These are phyloP conservation scores for Periparus ater DNA, from an alignment of 2,797 vertebrate genomes.

Conservation along the genomic window DNA sequence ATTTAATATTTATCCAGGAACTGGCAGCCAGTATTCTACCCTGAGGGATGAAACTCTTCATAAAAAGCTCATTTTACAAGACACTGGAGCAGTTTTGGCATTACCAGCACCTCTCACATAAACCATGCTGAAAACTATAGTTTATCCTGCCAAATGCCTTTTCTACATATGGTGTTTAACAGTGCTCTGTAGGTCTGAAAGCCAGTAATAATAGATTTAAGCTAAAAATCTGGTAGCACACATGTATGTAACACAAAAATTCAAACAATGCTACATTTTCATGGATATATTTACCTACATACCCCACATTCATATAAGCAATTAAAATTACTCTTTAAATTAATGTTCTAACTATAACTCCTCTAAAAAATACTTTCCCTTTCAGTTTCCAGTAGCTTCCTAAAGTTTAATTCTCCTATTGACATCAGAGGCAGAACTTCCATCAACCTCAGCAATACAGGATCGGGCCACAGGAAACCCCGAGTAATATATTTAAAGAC, in stretches of 20 bases:
- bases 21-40: conserved; percentile 11
- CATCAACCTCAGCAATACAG: background rate
- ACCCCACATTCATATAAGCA: background rate
- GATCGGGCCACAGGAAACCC: background rate
- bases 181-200: conserved; percentile 18
- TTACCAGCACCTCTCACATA: conserved; percentile 35
- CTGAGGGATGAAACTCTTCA: background rate
- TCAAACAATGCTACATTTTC: background rate
- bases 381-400: background rate
- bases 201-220: conserved; percentile 27
- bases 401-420: background rate
- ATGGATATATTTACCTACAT: background rate
- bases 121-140: conserved; percentile 22
- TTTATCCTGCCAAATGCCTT: conserved; percentile 49
- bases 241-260: background rate
- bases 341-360: background rate
- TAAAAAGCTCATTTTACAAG: conserved; percentile 46
- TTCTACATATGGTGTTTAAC: conserved; percentile 27
- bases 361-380: background rate
- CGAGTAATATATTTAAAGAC: background rate
- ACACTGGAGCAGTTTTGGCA: conserved; percentile 45
- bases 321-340: background rate
- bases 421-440: background rate
- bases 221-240: background rate
- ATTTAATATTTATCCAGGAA: conserved; percentile 41